Base-by-base conservation (phyloP, 2,113 vertebrate species). In the Chroicocephalus ridibundus region DNA sequence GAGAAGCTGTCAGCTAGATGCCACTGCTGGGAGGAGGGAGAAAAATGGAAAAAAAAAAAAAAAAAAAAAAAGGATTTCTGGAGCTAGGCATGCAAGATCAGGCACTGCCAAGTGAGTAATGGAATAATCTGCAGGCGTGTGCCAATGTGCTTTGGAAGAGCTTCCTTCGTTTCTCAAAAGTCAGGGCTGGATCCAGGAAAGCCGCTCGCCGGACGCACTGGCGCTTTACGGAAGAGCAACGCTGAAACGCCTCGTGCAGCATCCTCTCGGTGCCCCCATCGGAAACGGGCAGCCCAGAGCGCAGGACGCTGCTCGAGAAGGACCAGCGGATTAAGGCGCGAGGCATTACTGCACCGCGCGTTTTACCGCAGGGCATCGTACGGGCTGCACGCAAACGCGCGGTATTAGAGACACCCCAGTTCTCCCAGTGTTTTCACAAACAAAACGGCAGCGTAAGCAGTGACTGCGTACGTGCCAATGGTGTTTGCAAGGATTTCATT, bases 91-190 rank as follows among this genome's bases (percentile, higher is more conserved):
- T 93, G 61, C 88, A 79, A 77, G 76, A 86, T 71, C 85, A 95
- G 81, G 40, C 69, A 93, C 32, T 97, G 98, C 98, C 97, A 98
- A 98, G 90, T 97, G 95, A 98, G 97, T 98, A 97, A 98, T 97
- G 97, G 97, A 97, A 98, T 97, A 97, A 97, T 96, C 96, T 86
- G 82, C 47, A 47, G 9, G 76, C 4, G 13, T 58, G 93, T 97
- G 97, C 97, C 98, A 97, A 95, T 91, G 93, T 94, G 94, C 95
- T 98, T 97, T 97, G 95, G 93, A 98, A 97, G 92, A 91, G 95
- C 94, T 96, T 96, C 94, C 95, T 93, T 93, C 93, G 42, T 87
- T 95, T 97, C 96, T 97, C 96, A 96, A 98, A 97, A 97, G 82
- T 94, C 96, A 97, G 83, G 75, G 93, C 78, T 95, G 90, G 85